phyloP scores from a whole-genome alignment of 2,888 invertebrate species.

The Euproctis similis region DNA sequence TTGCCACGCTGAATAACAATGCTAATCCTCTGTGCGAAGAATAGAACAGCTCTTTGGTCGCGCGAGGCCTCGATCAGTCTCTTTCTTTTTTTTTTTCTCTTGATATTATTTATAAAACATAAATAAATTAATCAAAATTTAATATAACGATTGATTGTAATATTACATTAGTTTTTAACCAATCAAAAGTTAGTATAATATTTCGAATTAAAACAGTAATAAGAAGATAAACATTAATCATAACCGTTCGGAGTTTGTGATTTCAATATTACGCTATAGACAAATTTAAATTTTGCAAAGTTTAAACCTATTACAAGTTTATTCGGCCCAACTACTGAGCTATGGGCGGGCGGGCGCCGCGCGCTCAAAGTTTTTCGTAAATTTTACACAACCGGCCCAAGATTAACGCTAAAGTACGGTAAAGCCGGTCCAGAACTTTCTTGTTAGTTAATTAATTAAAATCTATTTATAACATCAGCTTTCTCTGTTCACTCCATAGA shows the following conservation, averaged over 20 bases:
- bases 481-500: too few relatives aligned
- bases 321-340: conserved; percentile 49
- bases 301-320: conserved; percentile 60
- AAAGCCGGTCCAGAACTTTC: conserved; percentile 45
- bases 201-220: conserved; percentile 28
- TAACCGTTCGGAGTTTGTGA: conserved; percentile 21
- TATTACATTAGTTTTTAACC: conserved; percentile 12
- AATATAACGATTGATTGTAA: conserved; percentile 20
- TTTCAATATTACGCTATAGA: conserved; percentile 27
- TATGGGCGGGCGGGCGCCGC: conserved; percentile 19
- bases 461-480: too few relatives aligned
- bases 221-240: conserved; percentile 23
- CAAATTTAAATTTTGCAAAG: conserved; percentile 48
- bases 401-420: conserved; percentile 41
- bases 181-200: conserved; percentile 17
- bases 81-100: too few relatives aligned
- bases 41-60: too few relatives aligned
- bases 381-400: conserved; percentile 53
- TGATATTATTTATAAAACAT: too few relatives aligned
- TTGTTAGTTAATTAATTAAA: conserved; percentile 53
- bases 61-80: too few relatives aligned
- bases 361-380: conserved; percentile 64
- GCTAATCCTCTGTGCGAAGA: too few relatives aligned
- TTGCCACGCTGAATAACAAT: too few relatives aligned
- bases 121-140: too few relatives aligned